A percentile compares a stretch with the other conserved stretches of the same genome.
Conservation (phyloP, 2,888 invertebrate genomes). For the Microctonus hyperodae region DNA sequence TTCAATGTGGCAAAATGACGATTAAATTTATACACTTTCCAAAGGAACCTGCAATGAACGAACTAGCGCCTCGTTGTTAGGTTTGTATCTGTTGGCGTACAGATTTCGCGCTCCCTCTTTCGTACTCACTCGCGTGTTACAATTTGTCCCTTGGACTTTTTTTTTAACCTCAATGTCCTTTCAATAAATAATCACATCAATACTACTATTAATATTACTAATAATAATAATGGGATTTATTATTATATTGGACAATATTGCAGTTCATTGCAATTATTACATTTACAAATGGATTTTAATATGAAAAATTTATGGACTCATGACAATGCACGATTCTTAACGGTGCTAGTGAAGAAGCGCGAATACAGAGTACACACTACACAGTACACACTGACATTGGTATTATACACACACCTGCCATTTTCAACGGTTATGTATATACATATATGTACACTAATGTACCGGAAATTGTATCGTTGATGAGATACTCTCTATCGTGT, state of each 20-base stretch:
- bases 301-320: conserved; percentile 37
- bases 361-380: conserved; percentile 51
- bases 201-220: background rate
- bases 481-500: background rate
- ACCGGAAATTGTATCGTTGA: conserved; percentile 12
- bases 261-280: background rate
- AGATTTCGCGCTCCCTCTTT: conserved; percentile 6
- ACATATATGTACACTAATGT: conserved; percentile 57
- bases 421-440: conserved; percentile 36
- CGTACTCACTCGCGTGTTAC: conserved; percentile 1
- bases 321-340: conserved; percentile 50
- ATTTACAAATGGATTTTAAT: background rate
- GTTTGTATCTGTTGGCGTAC: conserved; percentile 4
- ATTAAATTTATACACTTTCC: conserved; percentile 9
- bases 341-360: conserved; percentile 45
- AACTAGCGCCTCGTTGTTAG: background rate
- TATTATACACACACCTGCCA: conserved; percentile 5
- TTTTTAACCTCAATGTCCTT: background rate
- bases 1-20: background rate
- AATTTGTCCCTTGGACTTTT: conserved; percentile 17
- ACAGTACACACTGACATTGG: conserved; percentile 31
- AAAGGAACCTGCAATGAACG: background rate
- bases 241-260: background rate
- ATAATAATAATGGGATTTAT: too few relatives aligned
- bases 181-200: conserved; percentile 2